Base-by-base conservation (phyloP, 2,888 invertebrate genomes). In the Philaethria dido region DNA sequence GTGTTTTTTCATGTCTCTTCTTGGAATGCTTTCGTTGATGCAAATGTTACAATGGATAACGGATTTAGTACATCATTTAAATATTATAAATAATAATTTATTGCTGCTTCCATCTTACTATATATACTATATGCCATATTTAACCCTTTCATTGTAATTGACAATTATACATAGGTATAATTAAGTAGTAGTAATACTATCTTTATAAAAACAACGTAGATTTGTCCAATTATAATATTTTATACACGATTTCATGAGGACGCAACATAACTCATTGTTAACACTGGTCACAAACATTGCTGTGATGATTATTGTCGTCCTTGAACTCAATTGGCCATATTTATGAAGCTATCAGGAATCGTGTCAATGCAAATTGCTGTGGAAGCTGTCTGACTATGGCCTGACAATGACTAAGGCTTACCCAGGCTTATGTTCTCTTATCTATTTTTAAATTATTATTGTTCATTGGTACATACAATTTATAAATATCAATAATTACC, bases 271-370 rank as follows among this genome's bases (percentile, higher is more conserved):
- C 82, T 89, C 86, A 92, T 92, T 92, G 91, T 92, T 89, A 87
- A 90, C 87, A 84, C 89, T 87, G 89, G 88, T 89, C 92, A 87
- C 92, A 90, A 80, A 84, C 84, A 78, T 79, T 80, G 83, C 75
- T 81, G 82, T 86, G 85, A 88, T 86, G 87, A 85, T 89, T 87
- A 88, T 85, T 78, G 77, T 77, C 82, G 91, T 88, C 91, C 92
- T 91, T 92, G 91, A 92, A 91, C 92, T 92, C 88, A 88, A 92
- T 92, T 86, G 86, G 80, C 78, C 83, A 83, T 84, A 86, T 88
- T 89, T 87, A 88, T 87, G 85, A 86, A 86, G 86, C 87, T 88
- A 88, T 86, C 87, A 86, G 89, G 86, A 89, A 84, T 86, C 85
- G 85, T 90, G 89, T 90, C 88, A 90, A 89, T 89, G 89, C 82